phyloP scores from a whole-genome alignment of 2,113 vertebrate species.

The Xyrauchen texanus region DNA sequence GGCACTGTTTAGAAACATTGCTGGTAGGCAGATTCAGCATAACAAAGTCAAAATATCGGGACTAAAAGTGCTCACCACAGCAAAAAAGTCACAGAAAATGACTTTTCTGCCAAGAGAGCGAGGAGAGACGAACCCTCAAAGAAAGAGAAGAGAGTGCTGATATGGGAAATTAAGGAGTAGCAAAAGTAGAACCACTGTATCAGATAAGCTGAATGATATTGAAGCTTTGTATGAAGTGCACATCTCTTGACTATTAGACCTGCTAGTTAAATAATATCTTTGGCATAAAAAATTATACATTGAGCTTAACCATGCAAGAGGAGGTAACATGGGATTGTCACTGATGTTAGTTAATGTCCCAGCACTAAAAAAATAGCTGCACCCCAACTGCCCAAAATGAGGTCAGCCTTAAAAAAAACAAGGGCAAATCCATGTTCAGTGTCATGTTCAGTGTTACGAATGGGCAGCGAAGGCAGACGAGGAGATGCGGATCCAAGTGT shows the following conservation, averaged over 20 bases:
- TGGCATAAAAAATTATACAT: constrained; percentile 46
- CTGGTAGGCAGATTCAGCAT: constrained; percentile 65
- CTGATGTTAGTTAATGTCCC: background rate
- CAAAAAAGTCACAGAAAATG: background rate
- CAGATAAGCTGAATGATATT: background rate
- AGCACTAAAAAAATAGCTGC: background rate
- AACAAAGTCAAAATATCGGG: constrained; percentile 60
- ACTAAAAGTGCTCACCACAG: constrained; percentile 35
- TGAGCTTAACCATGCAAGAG: background rate
- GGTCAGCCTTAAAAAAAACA: background rate
- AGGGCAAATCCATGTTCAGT: background rate
- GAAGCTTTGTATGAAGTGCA: background rate
- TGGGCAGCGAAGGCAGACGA: too few species aligned
- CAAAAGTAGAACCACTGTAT: background rate
- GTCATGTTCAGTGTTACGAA: background rate
- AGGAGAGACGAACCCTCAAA: background rate
- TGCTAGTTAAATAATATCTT: constrained; percentile 26
- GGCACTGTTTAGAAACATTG: constrained; percentile 62
- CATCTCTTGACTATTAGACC: background rate
- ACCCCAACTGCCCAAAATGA: background rate
- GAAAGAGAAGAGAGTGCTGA: too few species aligned
- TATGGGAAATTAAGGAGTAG: too few species aligned
- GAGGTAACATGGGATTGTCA: background rate
- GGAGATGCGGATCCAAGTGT: too few species aligned
- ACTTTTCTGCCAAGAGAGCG: constrained; percentile 55